These are phyloP conservation scores for Epizoanthus scotinus DNA, from an alignment of 92 coral and sea anemone genomes.

Conservation along the genomic window DNA sequence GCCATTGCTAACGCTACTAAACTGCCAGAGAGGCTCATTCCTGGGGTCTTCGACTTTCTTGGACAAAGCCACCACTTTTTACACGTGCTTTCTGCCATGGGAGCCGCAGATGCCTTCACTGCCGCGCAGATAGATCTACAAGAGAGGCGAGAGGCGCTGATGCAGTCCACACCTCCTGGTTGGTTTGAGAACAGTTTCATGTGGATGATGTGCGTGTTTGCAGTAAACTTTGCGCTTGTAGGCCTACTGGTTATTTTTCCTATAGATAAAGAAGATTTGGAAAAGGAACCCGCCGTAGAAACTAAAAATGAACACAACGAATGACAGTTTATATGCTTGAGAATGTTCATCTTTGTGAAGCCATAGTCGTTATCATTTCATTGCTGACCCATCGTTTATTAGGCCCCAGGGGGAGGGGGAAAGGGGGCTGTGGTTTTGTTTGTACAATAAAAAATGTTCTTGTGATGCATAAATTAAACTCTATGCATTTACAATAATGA, in stretches of 20 bases:
- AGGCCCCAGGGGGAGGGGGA: too few species aligned
- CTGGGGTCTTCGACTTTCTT: constrained; percentile 31
- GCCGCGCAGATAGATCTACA: constrained; percentile 28
- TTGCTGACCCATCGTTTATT: too few species aligned
- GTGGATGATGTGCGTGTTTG: constrained; percentile 23
- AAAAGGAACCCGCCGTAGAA: background rate
- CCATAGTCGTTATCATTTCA: too few species aligned
- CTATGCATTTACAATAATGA: too few species aligned
- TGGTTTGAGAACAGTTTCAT: constrained; percentile 28
- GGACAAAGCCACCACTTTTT: constrained; percentile 38
- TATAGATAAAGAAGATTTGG: constrained; percentile 1
- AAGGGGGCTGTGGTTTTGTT: too few species aligned
- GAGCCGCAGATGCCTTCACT: constrained; percentile 32
- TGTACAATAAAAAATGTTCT: too few species aligned
- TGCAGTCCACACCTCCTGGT: constrained; percentile 3
- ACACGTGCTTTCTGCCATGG: constrained; percentile 30
- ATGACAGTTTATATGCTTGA: background rate
- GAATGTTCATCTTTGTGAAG: too few species aligned
- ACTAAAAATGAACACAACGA: background rate
- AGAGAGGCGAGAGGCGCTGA: background rate
- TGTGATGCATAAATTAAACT: too few species aligned
- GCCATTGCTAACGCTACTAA: constrained; percentile 36
- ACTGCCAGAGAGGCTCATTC: constrained; percentile 34
- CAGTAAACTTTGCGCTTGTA: constrained; percentile 13
- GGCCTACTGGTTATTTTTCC: background rate